These are phyloP conservation scores for Philopedon plagiatum DNA, from an alignment of 2,888 invertebrate species.

Conservation along the genomic window DNA sequence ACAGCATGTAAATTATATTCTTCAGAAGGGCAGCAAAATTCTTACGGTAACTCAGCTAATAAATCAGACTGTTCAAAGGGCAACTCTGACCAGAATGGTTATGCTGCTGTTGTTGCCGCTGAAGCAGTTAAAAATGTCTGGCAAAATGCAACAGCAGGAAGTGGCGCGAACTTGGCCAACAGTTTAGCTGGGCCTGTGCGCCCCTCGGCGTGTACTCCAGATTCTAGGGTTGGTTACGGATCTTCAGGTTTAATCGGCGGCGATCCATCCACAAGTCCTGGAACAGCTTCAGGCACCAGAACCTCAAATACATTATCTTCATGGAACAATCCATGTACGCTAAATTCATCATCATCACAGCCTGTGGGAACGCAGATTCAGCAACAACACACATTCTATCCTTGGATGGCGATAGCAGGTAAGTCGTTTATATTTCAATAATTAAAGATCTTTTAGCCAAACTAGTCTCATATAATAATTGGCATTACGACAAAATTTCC, in stretches of 20 bases:
- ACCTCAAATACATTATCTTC: slow-evolving; percentile 76
- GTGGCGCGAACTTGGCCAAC: slow-evolving; percentile 76
- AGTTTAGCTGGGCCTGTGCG: slow-evolving; percentile 78
- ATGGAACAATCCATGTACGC: slow-evolving; percentile 91
- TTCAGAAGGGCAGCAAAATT: slow-evolving; percentile 74
- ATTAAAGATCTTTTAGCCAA: background rate
- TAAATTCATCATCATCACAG: slow-evolving; percentile 86
- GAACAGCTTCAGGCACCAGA: slow-evolving; percentile 73
- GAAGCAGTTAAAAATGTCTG: slow-evolving; percentile 76
- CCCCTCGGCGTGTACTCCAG: slow-evolving; percentile 92
- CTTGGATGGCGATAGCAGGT: slow-evolving; percentile 99
- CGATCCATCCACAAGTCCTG: slow-evolving; percentile 83
- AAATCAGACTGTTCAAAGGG: slow-evolving; percentile 86
- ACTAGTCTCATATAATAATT: no score
- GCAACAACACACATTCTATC: slow-evolving; percentile 96
- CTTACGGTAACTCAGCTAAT: slow-evolving; percentile 72
- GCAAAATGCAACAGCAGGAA: slow-evolving; percentile 80
- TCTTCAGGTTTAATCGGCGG: slow-evolving; percentile 81
- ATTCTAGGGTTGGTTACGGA: slow-evolving; percentile 85
- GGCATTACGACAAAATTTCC: no score
- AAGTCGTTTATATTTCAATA: slow-evolving; percentile 68
- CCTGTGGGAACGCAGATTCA: slow-evolving; percentile 86
- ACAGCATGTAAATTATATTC: slow-evolving; percentile 86
- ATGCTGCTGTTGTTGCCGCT: slow-evolving; percentile 80
- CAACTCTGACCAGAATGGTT: slow-evolving; percentile 74